These are phyloP conservation scores for Pollenia angustigena DNA, from an alignment of 2,888 invertebrate genomes.

Conservation along the genomic window DNA sequence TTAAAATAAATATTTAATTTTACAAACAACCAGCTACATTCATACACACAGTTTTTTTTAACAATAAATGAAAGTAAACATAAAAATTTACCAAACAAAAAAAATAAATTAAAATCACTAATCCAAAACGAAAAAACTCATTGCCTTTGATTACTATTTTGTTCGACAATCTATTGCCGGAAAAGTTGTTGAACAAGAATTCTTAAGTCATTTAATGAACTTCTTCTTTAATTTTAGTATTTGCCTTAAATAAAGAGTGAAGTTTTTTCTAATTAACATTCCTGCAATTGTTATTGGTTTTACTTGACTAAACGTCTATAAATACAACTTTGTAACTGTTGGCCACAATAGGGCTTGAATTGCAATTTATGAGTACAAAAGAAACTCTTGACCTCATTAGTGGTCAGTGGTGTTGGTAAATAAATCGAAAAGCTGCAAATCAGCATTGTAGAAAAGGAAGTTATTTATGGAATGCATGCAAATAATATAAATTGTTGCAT, in stretches of 20 bases:
- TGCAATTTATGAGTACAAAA: conserved; percentile 8
- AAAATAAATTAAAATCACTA: conserved; percentile 32
- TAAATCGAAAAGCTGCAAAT: background rate
- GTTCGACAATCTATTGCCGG: conserved; percentile 1
- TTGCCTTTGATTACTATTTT: conserved; percentile 33
- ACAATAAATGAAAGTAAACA: conserved; percentile 66
- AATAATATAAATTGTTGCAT: background rate
- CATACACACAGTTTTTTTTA: background rate
- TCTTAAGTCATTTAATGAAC: conserved; percentile 22
- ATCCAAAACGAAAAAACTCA: conserved; percentile 12
- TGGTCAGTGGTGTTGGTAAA: conserved; percentile 38
- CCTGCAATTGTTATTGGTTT: conserved; percentile 43
- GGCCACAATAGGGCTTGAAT: conserved; percentile 6
- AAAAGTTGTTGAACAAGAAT: conserved; percentile 50
- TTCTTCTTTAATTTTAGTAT: conserved; percentile 9
- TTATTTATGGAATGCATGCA: background rate
- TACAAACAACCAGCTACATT: conserved; percentile 13
- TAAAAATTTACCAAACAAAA: conserved; percentile 31
- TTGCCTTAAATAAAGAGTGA: conserved; percentile 44
- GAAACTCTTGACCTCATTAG: conserved; percentile 48
- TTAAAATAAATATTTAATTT: conserved; percentile 46
- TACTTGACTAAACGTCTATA: background rate
- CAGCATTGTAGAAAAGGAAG: background rate
- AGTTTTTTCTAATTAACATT: conserved; percentile 40
- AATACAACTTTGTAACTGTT: background rate